A percentile compares a stretch with the other conserved stretches of the same genome.
Evolutionary conservation across 2,888 invertebrate genomes (phyloP).

Genomic region (Callyntrura guangdongensis): DNA sequence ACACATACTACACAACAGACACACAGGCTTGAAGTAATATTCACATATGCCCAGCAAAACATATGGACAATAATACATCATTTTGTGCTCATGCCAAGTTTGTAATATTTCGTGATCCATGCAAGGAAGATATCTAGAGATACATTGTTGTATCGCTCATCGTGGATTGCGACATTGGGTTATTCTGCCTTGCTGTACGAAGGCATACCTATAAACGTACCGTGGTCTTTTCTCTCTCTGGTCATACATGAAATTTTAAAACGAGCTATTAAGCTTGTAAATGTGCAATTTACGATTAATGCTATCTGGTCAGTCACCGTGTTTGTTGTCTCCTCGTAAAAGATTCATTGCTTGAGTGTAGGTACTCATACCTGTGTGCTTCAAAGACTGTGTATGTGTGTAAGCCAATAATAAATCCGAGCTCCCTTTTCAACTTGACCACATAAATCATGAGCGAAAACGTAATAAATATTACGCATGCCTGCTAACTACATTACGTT

Average conservation of each 20-base stretch:
- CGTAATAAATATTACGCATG: slow-evolving; percentile 47
- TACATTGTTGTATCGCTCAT: neutral
- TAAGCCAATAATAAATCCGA: neutral
- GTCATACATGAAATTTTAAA: slow-evolving; percentile 47
- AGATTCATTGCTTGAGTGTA: neutral
- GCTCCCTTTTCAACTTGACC: slow-evolving; percentile 27
- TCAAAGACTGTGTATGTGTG: neutral
- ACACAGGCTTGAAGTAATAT: slow-evolving; percentile 17
- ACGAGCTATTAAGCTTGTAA: slow-evolving; percentile 48
- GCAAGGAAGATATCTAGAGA: slow-evolving; percentile 41
- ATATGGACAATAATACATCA: slow-evolving; percentile 53
- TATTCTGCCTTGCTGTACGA: neutral
- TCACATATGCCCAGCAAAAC: neutral
- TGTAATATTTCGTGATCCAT: slow-evolving; percentile 61
- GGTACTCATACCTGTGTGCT: slow-evolving; percentile 45
- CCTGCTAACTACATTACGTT: slow-evolving; percentile 16
- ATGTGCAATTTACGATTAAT: slow-evolving; percentile 67
- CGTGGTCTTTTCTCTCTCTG: neutral
- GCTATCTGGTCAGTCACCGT: slow-evolving; percentile 46
- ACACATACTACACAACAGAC: neutral
- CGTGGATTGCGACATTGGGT: too few species aligned
- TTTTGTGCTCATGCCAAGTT: slow-evolving; percentile 63
- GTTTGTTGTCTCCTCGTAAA: neutral
- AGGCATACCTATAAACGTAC: neutral
- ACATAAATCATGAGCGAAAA: slow-evolving; percentile 45